Evolutionary conservation across 2,888 invertebrate genomes (phyloP), one percentile per base, ranked within the genome.

Genomic region (Pandemis heparana): DNA sequence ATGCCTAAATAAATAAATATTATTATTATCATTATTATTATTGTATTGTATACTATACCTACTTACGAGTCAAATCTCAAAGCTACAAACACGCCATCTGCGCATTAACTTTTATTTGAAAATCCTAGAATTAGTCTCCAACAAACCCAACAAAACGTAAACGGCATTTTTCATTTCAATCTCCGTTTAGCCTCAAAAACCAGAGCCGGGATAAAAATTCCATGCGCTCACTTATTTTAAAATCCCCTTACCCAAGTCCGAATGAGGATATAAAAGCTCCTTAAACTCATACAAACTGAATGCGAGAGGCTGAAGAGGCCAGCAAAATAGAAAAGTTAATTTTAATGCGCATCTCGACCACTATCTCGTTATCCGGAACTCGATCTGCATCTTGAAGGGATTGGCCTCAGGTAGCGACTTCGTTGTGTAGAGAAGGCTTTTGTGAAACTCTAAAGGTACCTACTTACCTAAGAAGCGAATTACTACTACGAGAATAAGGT

Each of bases 251-350:
- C 46, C 23, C 38, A 38, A 67, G 23, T 23, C 56, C 56, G 23
- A 48, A 48, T n/a, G 48, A 56, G 56, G 56, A 56, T 53, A 23
- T 72, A 51, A 63, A 69, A 39, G 53, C 61, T 60, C 41, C 63
- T 74, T 70, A 70, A 68, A 64, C 48, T 59, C 78, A 82, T 84
- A 84, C 78, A 81, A 53, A 16, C 53, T 39, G 79, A 78, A 81
- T 82, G 77, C 83, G 80, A 81, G 79, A 80, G 82, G 80, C 80
- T 86, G 84, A 84, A 81, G 81, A 81, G 81, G 78, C 83, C 80
- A 78, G 80, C 80, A 82, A 82, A 88, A 87, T 85, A 85, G 84
- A 85, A 88, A 86, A 89, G 87, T 87, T 87, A 87, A 89, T 87
- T 89, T 87, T 85, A 86, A 88, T 87, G 80, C 85, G 79, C 77